Base-by-base conservation (phyloP, 2,797 vertebrate species). In the Xenops minutus region DNA sequence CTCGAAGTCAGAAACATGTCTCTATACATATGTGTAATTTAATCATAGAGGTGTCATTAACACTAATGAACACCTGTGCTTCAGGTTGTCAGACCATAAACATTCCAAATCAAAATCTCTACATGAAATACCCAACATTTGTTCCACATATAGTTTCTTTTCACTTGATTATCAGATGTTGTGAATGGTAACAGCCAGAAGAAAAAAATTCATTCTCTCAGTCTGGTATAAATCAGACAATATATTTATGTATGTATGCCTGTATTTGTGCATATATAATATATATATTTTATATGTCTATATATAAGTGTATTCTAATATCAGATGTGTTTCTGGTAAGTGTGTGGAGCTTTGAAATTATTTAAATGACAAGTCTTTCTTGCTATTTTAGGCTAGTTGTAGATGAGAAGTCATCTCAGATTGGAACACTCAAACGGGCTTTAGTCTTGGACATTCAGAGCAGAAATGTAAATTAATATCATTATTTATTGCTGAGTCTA, bases 401-500 rank as follows among this genome's bases (percentile, higher is more conserved):
- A 72, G 36, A 41, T 64, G 54, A 79, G 39, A 93, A 79, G 17
- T 73, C 80, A 89, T 58, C 62, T 72, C 32, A 66, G 62, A 78
- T 49, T 66, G 59, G 39, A 88, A 72, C n/a, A 82, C 63, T 58
- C 43, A 61, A 51, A 59, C 17, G 78, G 58, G 10, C 44, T 85
- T 80, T 87, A 92, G 68, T 82, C 62, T 19, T 92, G 89, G 91
- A 62, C 48, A 34, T 66, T 55, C 68, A 39, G 73, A 84, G 43
- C 43, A 95, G 73, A 95, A 95, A 88, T 95, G 48, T 55, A 88
- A 86, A 96, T 89, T n/a, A 91, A 52, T 88, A 46, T 88, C 20
- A 34, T 91, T 89, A 88, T 91, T 96, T 91, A 71, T 89, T 91
- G 73, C 29, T 68, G 44, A 34, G 36, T 85, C 48, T 67, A 76